Conservation (phyloP, 2,888 invertebrate species). For the Archips crataeganus region DNA sequence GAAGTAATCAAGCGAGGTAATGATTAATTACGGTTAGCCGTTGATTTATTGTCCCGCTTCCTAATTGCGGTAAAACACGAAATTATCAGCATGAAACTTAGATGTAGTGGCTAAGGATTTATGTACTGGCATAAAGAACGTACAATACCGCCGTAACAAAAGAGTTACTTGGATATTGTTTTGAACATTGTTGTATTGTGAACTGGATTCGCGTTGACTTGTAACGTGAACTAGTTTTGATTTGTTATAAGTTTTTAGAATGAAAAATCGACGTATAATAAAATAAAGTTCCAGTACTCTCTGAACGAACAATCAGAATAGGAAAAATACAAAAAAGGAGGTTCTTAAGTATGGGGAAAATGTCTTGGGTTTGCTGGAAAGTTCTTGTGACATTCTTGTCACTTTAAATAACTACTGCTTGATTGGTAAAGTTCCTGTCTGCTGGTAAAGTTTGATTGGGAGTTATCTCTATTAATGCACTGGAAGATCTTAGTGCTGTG, state of each 20-base stretch:
- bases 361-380: too few species aligned
- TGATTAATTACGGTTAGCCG: constrained; percentile 40
- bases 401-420: too few species aligned
- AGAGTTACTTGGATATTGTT: constrained; percentile 11
- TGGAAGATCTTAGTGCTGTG: too few species aligned
- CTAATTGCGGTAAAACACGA: constrained; percentile 42
- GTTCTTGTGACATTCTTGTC: too few species aligned
- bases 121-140: constrained; percentile 5
- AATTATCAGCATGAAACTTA: constrained; percentile 42
- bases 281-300: not conserved
- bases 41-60: constrained; percentile 38
- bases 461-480: too few species aligned
- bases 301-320: not conserved
- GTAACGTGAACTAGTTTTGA: not conserved
- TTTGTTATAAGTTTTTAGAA: not conserved
- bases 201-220: constrained; percentile 23
- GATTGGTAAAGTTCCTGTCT: too few species aligned
- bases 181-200: constrained; percentile 3
- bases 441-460: too few species aligned
- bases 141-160: constrained; percentile 7
- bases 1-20: constrained; percentile 41
- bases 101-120: constrained; percentile 34
- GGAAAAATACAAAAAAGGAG: too few species aligned
- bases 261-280: not conserved
- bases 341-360: too few species aligned